Percentiles rank a stretch among this genome's conserved stretches.
These are phyloP conservation scores for Gambusia yucatana DNA, from an alignment of 2,797 vertebrate genomes.

Conservation along the genomic window DNA sequence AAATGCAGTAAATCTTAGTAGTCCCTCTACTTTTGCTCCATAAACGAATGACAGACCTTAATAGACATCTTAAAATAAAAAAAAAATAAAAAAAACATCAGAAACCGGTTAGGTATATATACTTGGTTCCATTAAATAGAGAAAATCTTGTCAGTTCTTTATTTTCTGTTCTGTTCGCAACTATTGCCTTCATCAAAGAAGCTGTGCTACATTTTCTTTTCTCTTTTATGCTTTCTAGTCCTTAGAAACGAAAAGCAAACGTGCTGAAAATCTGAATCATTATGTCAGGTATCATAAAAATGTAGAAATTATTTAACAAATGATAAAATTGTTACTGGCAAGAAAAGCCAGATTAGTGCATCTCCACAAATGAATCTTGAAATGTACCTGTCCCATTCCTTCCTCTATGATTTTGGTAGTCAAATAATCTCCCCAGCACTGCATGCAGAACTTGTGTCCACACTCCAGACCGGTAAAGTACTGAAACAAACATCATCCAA, in stretches of 20 bases:
- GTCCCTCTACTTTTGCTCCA: background rate
- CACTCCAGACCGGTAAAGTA: slow-evolving; percentile 99
- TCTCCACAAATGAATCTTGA: background rate
- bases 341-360: background rate
- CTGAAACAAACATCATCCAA: slow-evolving; percentile 77
- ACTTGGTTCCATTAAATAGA: background rate
- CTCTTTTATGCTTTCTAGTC: background rate
- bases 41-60: background rate
- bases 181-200: background rate
- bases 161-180: background rate
- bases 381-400: slow-evolving; percentile 98
- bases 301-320: background rate
- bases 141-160: background rate
- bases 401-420: slow-evolving; percentile 99
- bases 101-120: background rate
- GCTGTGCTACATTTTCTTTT: background rate
- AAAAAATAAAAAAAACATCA: background rate
- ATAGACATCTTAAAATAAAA: background rate
- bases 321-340: background rate
- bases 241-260: background rate
- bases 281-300: no score
- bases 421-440: slow-evolving; percentile 99
- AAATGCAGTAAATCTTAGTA: background rate
- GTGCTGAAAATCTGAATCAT: background rate
- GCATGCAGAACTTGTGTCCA: slow-evolving; percentile 99